phyloP scores from a whole-genome alignment of 2,113 vertebrate genomes.

The Bombycilla garrulus region DNA sequence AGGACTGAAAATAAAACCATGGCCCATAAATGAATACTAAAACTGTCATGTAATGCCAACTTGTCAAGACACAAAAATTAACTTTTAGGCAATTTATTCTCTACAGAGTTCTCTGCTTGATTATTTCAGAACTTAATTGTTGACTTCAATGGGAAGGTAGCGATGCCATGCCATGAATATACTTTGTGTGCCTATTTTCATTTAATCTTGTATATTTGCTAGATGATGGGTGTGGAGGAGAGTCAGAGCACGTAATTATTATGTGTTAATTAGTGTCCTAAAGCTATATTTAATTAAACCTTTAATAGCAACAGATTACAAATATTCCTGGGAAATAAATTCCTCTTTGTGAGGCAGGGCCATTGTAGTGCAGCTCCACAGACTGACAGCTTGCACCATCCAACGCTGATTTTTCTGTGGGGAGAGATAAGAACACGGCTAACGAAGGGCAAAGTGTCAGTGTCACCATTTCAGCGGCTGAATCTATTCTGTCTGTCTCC shows the following conservation, averaged over 20 bases:
- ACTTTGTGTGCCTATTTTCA: neutral
- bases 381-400: neutral
- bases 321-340: constrained; percentile 47
- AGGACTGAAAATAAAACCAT: neutral
- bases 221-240: neutral
- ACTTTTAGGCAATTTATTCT: neutral
- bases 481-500: constrained; percentile 36
- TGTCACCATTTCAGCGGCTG: constrained; percentile 20
- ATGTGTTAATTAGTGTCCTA: neutral
- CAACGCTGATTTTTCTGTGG: neutral
- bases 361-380: neutral
- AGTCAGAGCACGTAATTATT: constrained; percentile 50
- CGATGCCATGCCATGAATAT: neutral
- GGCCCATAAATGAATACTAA: neutral
- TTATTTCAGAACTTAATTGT: neutral
- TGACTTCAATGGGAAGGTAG: neutral
- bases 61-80: neutral
- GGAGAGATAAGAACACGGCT: neutral
- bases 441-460: constrained; percentile 14
- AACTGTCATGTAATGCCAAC: neutral
- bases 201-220: neutral
- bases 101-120: neutral
- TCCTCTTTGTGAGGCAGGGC: neutral
- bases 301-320: constrained; percentile 53
- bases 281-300: constrained; percentile 38